A percentile compares a stretch with the other conserved stretches of the same genome.
These are phyloP conservation scores for Miichthys miiuy DNA, from an alignment of 2,797 vertebrate genomes.

Conservation along the genomic window DNA sequence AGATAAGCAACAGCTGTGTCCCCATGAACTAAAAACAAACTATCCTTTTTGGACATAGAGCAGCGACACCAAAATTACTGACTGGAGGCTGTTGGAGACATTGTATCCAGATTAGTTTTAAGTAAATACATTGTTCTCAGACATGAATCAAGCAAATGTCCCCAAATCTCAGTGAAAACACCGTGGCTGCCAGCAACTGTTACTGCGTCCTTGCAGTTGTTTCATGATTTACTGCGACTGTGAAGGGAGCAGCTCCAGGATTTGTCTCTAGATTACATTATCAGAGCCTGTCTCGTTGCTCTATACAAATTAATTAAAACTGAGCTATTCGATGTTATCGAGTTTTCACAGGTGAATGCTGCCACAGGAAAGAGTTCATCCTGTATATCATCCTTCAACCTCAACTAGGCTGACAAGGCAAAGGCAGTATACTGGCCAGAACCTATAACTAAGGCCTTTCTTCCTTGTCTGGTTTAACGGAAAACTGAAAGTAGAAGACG, in stretches of 20 bases:
- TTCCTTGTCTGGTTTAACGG: conserved; percentile 1
- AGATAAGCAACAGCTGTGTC: conserved; percentile 29
- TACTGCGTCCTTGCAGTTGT: conserved; percentile 10
- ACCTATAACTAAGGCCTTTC: background rate
- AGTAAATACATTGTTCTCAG: conserved; percentile 9
- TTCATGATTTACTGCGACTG: conserved; percentile 32
- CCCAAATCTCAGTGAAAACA: conserved; percentile 18
- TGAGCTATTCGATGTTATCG: background rate
- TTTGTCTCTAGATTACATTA: conserved; percentile 23
- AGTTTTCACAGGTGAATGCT: conserved; percentile 11
- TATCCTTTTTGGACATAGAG: conserved; percentile 19
- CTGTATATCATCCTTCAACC: conserved; percentile 20
- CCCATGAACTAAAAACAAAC: conserved; percentile 25
- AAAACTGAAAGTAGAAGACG: background rate
- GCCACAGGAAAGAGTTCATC: background rate
- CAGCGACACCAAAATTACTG: conserved; percentile 1
- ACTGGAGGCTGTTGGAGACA: background rate
- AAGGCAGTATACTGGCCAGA: background rate
- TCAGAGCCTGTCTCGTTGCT: conserved; percentile 7
- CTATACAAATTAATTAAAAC: conserved; percentile 23
- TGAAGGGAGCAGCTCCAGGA: conserved; percentile 23
- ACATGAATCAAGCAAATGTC: conserved; percentile 19
- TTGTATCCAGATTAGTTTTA: conserved; percentile 11
- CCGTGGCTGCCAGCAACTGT: conserved; percentile 17
- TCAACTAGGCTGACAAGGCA: background rate